phyloP scores from a whole-genome alignment of 2,797 vertebrate genomes.

The Myotis findleyi region DNA sequence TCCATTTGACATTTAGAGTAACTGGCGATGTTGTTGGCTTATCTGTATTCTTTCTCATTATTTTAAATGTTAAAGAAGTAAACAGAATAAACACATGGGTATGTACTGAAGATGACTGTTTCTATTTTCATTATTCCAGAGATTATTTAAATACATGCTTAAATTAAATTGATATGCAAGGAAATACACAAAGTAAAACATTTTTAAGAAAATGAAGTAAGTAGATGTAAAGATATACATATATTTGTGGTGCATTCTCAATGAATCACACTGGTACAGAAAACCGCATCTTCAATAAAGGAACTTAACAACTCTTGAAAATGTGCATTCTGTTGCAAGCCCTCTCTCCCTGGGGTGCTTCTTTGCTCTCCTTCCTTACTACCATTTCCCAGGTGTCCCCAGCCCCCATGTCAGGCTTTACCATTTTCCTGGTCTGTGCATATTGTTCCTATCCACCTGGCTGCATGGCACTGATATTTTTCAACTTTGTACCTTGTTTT shows the following conservation, averaged over 20 bases:
- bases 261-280: neutral
- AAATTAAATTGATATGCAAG: neutral
- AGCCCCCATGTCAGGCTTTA: neutral
- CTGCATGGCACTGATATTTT: neutral
- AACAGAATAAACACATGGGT: neutral
- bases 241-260: neutral
- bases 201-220: neutral
- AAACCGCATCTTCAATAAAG: neutral
- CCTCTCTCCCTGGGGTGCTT: rapidly evolving
- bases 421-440: neutral
- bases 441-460: neutral
- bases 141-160: neutral
- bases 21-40: constrained; percentile 28
- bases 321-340: neutral
- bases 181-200: neutral
- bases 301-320: neutral
- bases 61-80: constrained; percentile 35
- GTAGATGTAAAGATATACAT: neutral
- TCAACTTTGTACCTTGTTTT: neutral
- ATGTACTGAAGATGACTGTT: neutral
- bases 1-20: constrained; percentile 71
- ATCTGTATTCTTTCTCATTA: constrained; percentile 63
- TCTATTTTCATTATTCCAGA: neutral
- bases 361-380: neutral
- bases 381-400: neutral